Evolutionary conservation across 2,113 vertebrate species (phyloP).

Genomic region (Trogon surrucura): DNA sequence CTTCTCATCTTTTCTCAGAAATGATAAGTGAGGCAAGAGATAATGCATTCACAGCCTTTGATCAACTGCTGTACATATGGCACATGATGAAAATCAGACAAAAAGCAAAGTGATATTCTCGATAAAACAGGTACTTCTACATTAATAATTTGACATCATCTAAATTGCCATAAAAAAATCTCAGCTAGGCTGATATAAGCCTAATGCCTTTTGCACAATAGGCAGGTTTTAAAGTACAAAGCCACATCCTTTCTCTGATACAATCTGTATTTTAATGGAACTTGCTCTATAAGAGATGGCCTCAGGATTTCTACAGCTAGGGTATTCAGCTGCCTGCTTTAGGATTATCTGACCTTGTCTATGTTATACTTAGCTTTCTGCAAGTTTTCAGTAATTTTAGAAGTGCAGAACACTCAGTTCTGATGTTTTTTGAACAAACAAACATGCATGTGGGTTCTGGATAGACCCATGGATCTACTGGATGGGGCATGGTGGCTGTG

Average conservation of each 20-base stretch:
- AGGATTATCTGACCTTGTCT: conserved; percentile 45
- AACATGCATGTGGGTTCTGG: neutral
- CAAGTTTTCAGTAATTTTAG: neutral
- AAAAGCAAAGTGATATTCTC: conserved; percentile 50
- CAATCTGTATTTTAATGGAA: conserved; percentile 50
- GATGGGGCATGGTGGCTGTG: neutral
- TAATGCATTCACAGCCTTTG: conserved; percentile 59
- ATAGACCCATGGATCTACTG: neutral
- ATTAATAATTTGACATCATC: conserved; percentile 57
- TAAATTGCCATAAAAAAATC: conserved; percentile 57
- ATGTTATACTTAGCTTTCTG: neutral
- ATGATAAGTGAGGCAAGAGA: conserved; percentile 40
- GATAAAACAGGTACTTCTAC: conserved; percentile 47
- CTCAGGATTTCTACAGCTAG: conserved; percentile 10
- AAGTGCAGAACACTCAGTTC: neutral
- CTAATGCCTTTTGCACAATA: conserved; percentile 50
- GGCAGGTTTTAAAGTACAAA: conserved; percentile 52
- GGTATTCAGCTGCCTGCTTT: conserved; percentile 27
- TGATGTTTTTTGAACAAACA: neutral
- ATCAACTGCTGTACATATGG: conserved; percentile 44
- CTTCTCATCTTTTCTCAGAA: conserved; percentile 60
- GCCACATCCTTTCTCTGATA: conserved; percentile 41
- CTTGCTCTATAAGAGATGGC: conserved; percentile 15
- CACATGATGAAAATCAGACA: conserved; percentile 54
- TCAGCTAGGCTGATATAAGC: conserved; percentile 21